These are phyloP conservation scores for Phataginus tetradactyla DNA, from an alignment of 2,797 vertebrate species.

Conservation along the genomic window DNA sequence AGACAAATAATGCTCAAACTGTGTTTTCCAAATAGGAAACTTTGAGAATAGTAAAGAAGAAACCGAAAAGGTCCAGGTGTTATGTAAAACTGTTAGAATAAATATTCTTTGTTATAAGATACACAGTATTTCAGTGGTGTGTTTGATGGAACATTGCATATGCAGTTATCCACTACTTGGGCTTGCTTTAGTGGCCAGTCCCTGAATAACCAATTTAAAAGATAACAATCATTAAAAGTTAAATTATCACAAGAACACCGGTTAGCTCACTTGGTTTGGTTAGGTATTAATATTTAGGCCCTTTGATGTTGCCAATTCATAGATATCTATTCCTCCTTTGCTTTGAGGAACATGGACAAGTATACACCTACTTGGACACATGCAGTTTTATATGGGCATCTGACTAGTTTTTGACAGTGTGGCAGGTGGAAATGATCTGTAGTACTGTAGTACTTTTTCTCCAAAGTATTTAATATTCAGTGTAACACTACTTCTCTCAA, in stretches of 20 bases:
- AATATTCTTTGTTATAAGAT: not conserved
- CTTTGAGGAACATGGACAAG: not conserved
- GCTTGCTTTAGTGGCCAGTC: not conserved
- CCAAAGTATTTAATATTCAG: not conserved
- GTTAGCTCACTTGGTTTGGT: not conserved
- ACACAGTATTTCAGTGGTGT: not conserved
- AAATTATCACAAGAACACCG: not conserved
- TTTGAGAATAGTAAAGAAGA: not conserved
- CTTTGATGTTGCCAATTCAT: not conserved
- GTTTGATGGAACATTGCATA: not conserved
- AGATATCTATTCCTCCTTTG: not conserved
- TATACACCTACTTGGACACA: not conserved
- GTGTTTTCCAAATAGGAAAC: not conserved
- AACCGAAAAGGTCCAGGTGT: accelerated
- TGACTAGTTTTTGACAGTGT: not conserved
- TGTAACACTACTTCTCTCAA: not conserved
- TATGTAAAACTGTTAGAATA: not conserved
- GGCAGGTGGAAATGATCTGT: not conserved
- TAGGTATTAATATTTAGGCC: not conserved
- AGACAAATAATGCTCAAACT: not conserved
- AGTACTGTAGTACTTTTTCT: not conserved
- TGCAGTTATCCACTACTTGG: not conserved
- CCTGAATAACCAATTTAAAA: not conserved
- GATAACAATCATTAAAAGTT: not conserved
- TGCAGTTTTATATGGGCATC: not conserved